Percentiles rank a stretch among this genome's conserved stretches.
Evolutionary conservation across 2,113 vertebrate species (phyloP).

Genomic region (Nibea coibor): DNA sequence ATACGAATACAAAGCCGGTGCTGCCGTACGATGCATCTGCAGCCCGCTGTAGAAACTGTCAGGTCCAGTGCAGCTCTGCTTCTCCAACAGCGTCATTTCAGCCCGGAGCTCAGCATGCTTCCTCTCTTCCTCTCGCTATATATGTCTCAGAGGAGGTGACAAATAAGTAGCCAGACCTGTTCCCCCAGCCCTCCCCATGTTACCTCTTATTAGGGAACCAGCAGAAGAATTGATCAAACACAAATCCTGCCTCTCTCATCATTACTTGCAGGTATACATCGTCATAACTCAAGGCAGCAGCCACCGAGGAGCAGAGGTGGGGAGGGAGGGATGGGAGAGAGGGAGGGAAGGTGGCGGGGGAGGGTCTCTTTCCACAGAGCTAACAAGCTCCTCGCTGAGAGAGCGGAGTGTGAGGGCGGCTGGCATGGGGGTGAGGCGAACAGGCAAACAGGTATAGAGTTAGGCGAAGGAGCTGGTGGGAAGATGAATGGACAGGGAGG

Average conservation of each 20-base stretch:
- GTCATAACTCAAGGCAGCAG: conserved; percentile 45
- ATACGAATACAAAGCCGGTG: background rate
- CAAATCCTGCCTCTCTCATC: conserved; percentile 41
- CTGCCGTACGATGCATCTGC: background rate
- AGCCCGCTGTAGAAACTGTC: background rate
- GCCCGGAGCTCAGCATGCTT: background rate
- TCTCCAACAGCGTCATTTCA: background rate
- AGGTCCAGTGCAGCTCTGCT: background rate
- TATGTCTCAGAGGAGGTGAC: conserved; percentile 22
- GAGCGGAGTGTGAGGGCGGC: conserved; percentile 12
- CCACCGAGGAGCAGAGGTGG: background rate
- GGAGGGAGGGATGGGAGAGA: background rate
- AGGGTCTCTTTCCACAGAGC: conserved; percentile 42
- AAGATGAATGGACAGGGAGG: conserved; percentile 43
- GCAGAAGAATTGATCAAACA: conserved; percentile 54
- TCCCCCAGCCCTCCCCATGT: background rate
- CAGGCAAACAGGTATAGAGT: conserved; percentile 22
- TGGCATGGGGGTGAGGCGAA: background rate
- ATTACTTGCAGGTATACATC: conserved; percentile 51
- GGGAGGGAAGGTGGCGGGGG: background rate
- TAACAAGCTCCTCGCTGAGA: conserved; percentile 66
- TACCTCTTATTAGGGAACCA: conserved; percentile 43
- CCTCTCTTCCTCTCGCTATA: background rate
- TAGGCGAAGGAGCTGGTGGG: conserved; percentile 17
- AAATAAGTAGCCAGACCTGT: conserved; percentile 48